A percentile compares a stretch with the other conserved stretches of the same genome.
phyloP scores from a whole-genome alignment of 2,797 vertebrate species.

The Schizopygopsis pylzovi region DNA sequence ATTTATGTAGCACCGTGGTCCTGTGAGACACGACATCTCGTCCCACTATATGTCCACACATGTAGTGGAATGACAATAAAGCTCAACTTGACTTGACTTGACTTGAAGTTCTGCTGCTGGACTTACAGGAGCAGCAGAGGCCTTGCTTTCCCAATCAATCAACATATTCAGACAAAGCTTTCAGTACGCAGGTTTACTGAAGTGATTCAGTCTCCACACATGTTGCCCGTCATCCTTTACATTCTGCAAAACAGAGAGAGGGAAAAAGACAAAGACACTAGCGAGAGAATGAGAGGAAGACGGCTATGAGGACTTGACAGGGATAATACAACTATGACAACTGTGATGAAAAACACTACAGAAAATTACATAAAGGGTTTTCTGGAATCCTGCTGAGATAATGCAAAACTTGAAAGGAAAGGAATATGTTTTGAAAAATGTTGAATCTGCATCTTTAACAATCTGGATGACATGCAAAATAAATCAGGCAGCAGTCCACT shows the following conservation, averaged over 20 bases:
- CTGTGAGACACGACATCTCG: too few relatives aligned
- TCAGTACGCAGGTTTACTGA: slow-evolving; percentile 93
- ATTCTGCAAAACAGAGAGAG: slow-evolving; percentile 77
- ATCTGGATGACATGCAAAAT: neutral
- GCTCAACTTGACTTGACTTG: too few relatives aligned
- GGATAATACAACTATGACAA: neutral
- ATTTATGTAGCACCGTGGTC: too few relatives aligned
- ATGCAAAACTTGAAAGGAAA: neutral
- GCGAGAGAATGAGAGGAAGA: neutral
- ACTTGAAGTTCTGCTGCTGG: neutral
- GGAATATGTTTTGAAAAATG: neutral
- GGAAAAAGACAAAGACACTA: neutral
- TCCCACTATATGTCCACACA: too few relatives aligned
- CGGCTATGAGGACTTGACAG: slow-evolving; percentile 10
- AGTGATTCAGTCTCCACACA: slow-evolving; percentile 91
- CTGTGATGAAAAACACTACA: neutral
- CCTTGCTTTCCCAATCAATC: slow-evolving; percentile 72
- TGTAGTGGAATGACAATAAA: too few relatives aligned
- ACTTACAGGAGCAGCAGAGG: slow-evolving; percentile 96
- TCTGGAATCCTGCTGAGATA: slow-evolving; percentile 3
- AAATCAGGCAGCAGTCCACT: neutral
- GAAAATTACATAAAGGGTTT: neutral
- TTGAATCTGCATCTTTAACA: slow-evolving; percentile 5
- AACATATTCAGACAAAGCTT: slow-evolving; percentile 34
- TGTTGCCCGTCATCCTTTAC: slow-evolving; percentile 96